These are phyloP conservation scores for Antheraea yamamai DNA, from an alignment of 2,888 invertebrate species.

Conservation along the genomic window DNA sequence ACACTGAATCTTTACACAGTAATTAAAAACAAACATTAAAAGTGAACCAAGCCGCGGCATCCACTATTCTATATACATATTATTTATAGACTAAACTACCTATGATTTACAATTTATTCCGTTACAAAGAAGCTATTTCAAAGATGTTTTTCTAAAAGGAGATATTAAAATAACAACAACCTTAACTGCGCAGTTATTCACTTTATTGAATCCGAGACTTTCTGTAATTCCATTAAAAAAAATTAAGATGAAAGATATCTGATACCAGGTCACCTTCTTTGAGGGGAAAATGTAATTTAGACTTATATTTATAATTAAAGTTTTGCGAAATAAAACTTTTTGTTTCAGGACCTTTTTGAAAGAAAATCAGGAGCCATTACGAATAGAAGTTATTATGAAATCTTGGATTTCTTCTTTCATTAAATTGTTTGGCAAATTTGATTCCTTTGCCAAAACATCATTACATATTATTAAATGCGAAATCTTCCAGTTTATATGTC, in stretches of 20 bases:
- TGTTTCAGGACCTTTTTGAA: neutral
- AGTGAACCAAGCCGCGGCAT: neutral
- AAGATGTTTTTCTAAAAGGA: neutral
- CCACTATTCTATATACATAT: neutral
- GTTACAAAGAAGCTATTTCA: neutral
- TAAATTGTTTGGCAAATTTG: constrained; percentile 15
- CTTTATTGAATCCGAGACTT: neutral
- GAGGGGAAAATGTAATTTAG: neutral
- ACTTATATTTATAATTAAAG: constrained; percentile 15
- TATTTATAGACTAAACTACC: neutral
- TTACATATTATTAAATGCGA: constrained; percentile 14
- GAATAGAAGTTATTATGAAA: neutral
- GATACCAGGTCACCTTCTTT: neutral
- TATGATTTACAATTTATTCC: neutral
- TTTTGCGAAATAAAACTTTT: constrained; percentile 6
- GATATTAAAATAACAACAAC: constrained; percentile 2
- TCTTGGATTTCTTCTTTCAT: neutral
- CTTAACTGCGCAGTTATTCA: neutral
- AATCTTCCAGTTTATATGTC: neutral
- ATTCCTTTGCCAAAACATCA: constrained; percentile 23
- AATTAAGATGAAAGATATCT: neutral
- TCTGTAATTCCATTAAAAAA: constrained; percentile 10
- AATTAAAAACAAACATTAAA: no score
- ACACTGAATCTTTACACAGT: no score
- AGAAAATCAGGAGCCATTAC: neutral